phyloP scores from a whole-genome alignment of 2,797 vertebrate species.

The Centropyge bicolor region DNA sequence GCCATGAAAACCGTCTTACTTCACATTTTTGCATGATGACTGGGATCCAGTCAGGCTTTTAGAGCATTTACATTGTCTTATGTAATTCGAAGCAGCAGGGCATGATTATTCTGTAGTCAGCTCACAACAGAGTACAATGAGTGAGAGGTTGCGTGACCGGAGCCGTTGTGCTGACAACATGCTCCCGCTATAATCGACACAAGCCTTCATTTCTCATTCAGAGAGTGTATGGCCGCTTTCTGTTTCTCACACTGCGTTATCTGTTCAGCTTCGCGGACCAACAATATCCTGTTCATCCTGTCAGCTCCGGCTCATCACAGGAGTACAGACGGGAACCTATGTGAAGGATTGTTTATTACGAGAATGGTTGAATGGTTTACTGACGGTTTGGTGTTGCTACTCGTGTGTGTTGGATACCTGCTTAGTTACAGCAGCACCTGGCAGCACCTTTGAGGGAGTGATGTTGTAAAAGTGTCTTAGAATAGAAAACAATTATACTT shows the following conservation, averaged over 20 bases:
- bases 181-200: constrained; percentile 54
- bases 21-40: constrained; percentile 15
- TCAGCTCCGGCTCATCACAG: constrained; percentile 48
- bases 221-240: constrained; percentile 48
- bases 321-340: constrained; percentile 12
- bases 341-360: constrained; percentile 23
- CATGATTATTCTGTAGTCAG: constrained; percentile 44
- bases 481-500: background rate
- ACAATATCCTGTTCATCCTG: constrained; percentile 63
- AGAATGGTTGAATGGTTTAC: constrained; percentile 34
- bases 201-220: constrained; percentile 42
- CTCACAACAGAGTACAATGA: constrained; percentile 61
- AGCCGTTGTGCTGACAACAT: constrained; percentile 65
- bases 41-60: constrained; percentile 25
- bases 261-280: constrained; percentile 45
- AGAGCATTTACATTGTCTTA: constrained; percentile 44
- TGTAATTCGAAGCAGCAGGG: constrained; percentile 58
- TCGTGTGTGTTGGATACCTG: constrained; percentile 27
- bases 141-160: constrained; percentile 60
- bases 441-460: background rate
- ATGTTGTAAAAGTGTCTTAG: constrained; percentile 23
- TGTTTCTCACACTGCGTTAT: constrained; percentile 55
- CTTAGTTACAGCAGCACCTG: constrained; percentile 6
- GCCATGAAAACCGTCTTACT: background rate
- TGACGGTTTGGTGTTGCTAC: constrained; percentile 29